Evolutionary conservation across 1,140 invertebrate species (phyloP).

Genomic region (Venturia canescens): DNA sequence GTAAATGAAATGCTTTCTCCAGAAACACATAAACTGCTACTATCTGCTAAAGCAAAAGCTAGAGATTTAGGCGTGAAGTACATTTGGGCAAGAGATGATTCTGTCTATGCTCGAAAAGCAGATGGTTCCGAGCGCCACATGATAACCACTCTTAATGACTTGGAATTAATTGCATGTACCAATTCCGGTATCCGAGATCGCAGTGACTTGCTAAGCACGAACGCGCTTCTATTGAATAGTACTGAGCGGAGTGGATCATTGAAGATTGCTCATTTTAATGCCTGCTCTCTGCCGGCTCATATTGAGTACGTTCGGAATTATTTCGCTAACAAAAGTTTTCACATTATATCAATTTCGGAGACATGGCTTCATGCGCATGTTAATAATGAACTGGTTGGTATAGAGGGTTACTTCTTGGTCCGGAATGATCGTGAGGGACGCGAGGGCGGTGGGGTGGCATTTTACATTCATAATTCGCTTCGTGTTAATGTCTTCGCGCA

Average conservation of each 20-base stretch:
- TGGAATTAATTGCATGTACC: too few relatives aligned
- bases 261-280: conserved; percentile 28
- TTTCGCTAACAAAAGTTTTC: conserved; percentile 2
- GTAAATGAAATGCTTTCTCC: too few relatives aligned
- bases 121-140: too few relatives aligned
- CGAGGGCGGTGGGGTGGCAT: conserved; percentile 24
- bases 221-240: too few relatives aligned
- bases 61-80: too few relatives aligned
- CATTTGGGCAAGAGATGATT: too few relatives aligned
- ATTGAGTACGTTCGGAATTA: conserved; percentile 15
- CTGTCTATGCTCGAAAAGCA: too few relatives aligned
- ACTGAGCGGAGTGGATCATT: background rate
- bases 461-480: conserved; percentile 16
- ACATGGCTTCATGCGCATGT: conserved; percentile 17
- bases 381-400: background rate
- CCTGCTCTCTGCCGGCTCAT: conserved; percentile 18
- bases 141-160: too few relatives aligned
- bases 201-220: too few relatives aligned
- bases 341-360: conserved; percentile 25
- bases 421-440: conserved; percentile 27
- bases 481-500: background rate
- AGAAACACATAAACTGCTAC: too few relatives aligned
- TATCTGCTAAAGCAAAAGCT: too few relatives aligned
- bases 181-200: too few relatives aligned
- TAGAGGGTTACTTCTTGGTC: conserved; percentile 8